These are phyloP conservation scores for Linyphia triangularis DNA, from an alignment of 2,888 invertebrate genomes.

Conservation along the genomic window DNA sequence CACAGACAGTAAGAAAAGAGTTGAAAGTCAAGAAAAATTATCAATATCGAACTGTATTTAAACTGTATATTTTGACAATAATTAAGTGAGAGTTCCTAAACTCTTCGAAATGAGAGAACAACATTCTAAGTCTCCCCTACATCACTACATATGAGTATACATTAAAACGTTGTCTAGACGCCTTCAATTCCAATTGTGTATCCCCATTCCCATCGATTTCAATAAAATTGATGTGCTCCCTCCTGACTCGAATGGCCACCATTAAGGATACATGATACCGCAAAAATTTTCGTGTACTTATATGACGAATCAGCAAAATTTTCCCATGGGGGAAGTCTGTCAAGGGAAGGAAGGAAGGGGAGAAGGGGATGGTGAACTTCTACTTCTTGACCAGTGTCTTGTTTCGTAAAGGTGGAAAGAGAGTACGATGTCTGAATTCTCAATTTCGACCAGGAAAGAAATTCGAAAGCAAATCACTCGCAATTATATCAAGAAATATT, in stretches of 20 bases:
- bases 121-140: too few species aligned
- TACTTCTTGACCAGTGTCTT: constrained; percentile 39
- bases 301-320: constrained; percentile 58
- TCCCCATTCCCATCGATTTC: not conserved
- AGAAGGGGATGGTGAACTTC: not conserved
- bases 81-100: too few species aligned
- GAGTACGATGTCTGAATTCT: constrained; percentile 27
- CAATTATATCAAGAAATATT: not conserved
- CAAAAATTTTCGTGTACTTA: constrained; percentile 42
- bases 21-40: too few species aligned
- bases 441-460: not conserved
- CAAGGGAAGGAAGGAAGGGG: not conserved
- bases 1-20: too few species aligned
- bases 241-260: not conserved
- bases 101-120: too few species aligned
- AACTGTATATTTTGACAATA: too few species aligned
- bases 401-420: constrained; percentile 35
- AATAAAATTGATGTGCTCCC: not conserved
- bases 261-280: constrained; percentile 51
- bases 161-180: not conserved
- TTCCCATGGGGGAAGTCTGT: not conserved
- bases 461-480: not conserved
- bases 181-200: not conserved
- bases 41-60: too few species aligned
- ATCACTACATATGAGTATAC: too few species aligned